A percentile compares a stretch with the other conserved stretches of the same genome.
Conservation (phyloP, 2,888 invertebrate genomes). For the Agrotis ipsilon region DNA sequence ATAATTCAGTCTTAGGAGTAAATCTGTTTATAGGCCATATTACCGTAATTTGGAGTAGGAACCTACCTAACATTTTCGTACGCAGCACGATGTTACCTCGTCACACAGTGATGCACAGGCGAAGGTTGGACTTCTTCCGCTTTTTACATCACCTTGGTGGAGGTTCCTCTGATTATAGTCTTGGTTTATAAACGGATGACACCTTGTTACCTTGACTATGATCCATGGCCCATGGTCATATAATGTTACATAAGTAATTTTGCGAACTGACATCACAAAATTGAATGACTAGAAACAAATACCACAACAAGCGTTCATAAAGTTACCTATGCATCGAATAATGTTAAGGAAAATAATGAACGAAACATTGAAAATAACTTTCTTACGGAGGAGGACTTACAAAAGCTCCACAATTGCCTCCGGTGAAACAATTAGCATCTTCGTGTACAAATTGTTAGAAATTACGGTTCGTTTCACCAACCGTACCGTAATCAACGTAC, state of each 20-base stretch:
- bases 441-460: conserved; percentile 40
- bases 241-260: not conserved
- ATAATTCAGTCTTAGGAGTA: too few relatives aligned
- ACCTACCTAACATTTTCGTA: conserved; percentile 12
- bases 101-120: conserved; percentile 45
- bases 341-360: conserved; percentile 17
- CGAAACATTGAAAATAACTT: conserved; percentile 23
- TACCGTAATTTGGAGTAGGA: conserved; percentile 20
- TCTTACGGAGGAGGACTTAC: conserved; percentile 3
- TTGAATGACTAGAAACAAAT: conserved; percentile 4
- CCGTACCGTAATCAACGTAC: conserved; percentile 36
- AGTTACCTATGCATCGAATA: not conserved
- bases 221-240: conserved; percentile 14
- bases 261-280: not conserved
- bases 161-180: conserved; percentile 43
- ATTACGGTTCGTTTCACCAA: conserved; percentile 33
- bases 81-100: conserved; percentile 21
- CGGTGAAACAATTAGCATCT: conserved; percentile 42
- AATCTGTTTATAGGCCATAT: not conserved
- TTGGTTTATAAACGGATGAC: conserved; percentile 31
- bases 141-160: conserved; percentile 40
- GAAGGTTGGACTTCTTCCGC: conserved; percentile 63
- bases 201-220: conserved; percentile 29
- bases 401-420: conserved; percentile 27
- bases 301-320: not conserved